phyloP scores from a whole-genome alignment of 2,797 vertebrate species.

The Tinamus major region DNA sequence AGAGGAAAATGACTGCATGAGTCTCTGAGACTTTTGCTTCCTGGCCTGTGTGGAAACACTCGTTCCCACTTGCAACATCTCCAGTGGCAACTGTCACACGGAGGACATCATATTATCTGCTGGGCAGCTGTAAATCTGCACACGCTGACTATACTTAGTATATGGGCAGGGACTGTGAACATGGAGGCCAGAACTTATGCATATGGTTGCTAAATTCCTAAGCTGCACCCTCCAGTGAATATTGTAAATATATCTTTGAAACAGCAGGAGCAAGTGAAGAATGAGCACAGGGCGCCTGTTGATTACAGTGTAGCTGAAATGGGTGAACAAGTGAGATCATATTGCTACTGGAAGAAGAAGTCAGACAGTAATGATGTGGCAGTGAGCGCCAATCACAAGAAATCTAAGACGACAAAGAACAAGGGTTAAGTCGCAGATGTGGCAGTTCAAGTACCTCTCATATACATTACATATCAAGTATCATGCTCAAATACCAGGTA shows the following conservation, averaged over 20 bases:
- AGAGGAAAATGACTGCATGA: neutral
- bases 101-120: neutral
- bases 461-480: neutral
- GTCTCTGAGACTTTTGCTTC: neutral
- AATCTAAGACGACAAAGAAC: neutral
- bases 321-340: conserved; percentile 11
- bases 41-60: neutral
- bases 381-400: neutral
- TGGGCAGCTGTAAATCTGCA: neutral
- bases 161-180: neutral
- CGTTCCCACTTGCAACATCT: neutral
- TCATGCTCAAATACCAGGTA: neutral
- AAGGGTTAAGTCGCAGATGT: neutral
- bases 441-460: neutral
- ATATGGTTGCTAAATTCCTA: conserved; percentile 11
- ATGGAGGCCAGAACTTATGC: conserved; percentile 15
- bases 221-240: conserved; percentile 20
- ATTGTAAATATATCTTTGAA: conserved; percentile 25
- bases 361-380: neutral
- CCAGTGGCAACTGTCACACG: neutral
- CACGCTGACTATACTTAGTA: neutral
- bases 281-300: conserved; percentile 9
- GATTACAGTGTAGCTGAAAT: neutral
- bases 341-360: neutral
- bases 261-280: conserved; percentile 26